Conservation (phyloP, 2,113 vertebrate genomes). For the Urocitellus parryii region DNA sequence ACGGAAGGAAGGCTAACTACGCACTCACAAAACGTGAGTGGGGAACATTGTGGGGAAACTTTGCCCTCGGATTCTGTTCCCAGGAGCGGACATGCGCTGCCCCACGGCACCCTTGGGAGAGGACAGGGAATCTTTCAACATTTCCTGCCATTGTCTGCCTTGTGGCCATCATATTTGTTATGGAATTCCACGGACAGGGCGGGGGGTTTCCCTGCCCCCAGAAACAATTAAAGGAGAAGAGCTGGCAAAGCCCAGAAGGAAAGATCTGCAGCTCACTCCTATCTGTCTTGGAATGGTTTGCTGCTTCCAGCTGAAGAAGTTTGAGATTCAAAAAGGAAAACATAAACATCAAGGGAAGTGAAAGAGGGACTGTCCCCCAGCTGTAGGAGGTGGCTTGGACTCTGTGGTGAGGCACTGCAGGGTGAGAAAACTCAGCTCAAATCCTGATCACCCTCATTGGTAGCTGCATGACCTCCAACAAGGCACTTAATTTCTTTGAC, state of each 20-base stretch:
- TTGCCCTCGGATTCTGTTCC: conserved; percentile 45
- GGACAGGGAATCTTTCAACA: conserved; percentile 79
- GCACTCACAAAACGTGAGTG: conserved; percentile 38
- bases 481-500: neutral
- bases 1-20: conserved; percentile 65
- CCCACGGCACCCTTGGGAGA: conserved; percentile 4
- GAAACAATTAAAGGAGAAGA: conserved; percentile 79
- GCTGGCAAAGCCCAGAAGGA: conserved; percentile 75
- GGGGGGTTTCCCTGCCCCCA: conserved; percentile 63
- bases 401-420: neutral
- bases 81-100: neutral
- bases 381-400: neutral
- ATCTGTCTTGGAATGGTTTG: conserved; percentile 41
- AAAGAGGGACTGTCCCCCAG: neutral
- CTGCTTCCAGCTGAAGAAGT: conserved; percentile 4
- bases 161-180: conserved; percentile 76
- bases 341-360: neutral
- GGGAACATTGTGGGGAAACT: neutral
- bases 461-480: neutral
- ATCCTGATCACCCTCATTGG: neutral
- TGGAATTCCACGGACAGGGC: conserved; percentile 64
- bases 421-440: neutral
- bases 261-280: conserved; percentile 62
- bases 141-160: conserved; percentile 86
- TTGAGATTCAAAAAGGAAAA: conserved; percentile 30